Base-by-base conservation (phyloP, 2,113 vertebrate species). In the Siniperca knerii region DNA sequence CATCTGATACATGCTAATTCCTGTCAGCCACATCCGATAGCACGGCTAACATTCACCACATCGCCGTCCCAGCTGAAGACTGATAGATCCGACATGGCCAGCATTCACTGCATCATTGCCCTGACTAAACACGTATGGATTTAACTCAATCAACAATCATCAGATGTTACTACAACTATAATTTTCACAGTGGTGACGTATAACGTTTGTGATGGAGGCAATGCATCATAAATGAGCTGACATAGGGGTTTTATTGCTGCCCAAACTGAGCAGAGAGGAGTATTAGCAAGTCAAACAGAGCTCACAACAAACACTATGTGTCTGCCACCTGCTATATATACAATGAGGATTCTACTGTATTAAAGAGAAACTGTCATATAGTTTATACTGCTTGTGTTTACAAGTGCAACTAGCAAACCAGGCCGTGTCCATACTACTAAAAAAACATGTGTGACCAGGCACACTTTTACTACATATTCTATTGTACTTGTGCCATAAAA, bases 1-100 rank as follows among this genome's bases (percentile, higher is more conserved):
- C 94, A 95, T 93, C 93, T 91, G 94, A 96, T 95, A 96, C 95
- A 95, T 90, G 94, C 91, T 92, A 92, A 94, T 95, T 93, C 90
- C 90, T 95, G 92, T 93, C 93, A 90, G 72, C 83, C 84, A 89
- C 93, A 94, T 94, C 89, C 89, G 91, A 95, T 94, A 92, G 90
- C 90, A 73, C 40, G 54, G 79, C 92, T 83, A 52, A 90, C 93
- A 76, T 89, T 90, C 86, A 88, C 71, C 91, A 79, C 85, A 68
- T 80, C 61, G 6, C 69, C 21, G 40, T 81, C 81, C 40, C 37
- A 35, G 73, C 84, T 66, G 80, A 76, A 50, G 70, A 81, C 72
- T 61, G 80, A 87, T 46, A 57, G 79, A 79, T 70, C 70, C 77
- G 68, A 37, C 81, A 44, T 35, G 57, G 81, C 60, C 70, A 29